Percentiles rank a stretch among this genome's conserved stretches.
Conservation (phyloP, 1,140 invertebrate genomes). For the Nebria ingens region DNA sequence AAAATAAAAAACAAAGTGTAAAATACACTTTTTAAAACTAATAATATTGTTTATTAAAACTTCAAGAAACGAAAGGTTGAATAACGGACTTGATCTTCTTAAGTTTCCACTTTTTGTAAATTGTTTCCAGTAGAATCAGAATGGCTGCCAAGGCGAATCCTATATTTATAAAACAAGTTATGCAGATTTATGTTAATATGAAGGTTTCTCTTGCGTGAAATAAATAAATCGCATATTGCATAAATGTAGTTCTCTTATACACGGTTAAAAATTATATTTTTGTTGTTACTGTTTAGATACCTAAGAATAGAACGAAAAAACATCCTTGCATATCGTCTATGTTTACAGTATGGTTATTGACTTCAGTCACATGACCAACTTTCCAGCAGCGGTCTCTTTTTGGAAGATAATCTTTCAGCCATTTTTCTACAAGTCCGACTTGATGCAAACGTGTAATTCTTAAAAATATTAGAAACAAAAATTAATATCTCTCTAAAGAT, state of each 20-base stretch:
- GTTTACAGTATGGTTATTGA: constrained; percentile 74
- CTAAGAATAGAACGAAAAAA: constrained; percentile 68
- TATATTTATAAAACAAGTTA: not conserved
- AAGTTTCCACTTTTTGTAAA: not conserved
- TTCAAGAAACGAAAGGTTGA: not conserved
- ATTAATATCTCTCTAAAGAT: constrained; percentile 4
- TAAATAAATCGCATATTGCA: not conserved
- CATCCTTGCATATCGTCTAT: constrained; percentile 84
- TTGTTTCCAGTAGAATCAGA: not conserved
- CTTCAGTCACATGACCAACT: constrained; percentile 46
- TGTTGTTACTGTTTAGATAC: constrained; percentile 36
- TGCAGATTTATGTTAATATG: not conserved
- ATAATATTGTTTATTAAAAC: not conserved
- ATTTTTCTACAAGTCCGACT: constrained; percentile 73
- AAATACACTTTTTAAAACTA: not conserved
- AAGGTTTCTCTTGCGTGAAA: not conserved
- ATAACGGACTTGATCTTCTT: not conserved
- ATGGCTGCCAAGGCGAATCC: not conserved
- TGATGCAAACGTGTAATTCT: constrained; percentile 71
- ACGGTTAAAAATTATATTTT: not conserved
- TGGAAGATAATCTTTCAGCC: constrained; percentile 66
- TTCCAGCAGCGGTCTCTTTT: constrained; percentile 70
- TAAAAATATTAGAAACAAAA: constrained; percentile 16
- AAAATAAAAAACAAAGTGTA: not conserved
- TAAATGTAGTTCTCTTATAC: not conserved